phyloP scores from a whole-genome alignment of 1,140 invertebrate genomes.

The Drosophila varians region DNA sequence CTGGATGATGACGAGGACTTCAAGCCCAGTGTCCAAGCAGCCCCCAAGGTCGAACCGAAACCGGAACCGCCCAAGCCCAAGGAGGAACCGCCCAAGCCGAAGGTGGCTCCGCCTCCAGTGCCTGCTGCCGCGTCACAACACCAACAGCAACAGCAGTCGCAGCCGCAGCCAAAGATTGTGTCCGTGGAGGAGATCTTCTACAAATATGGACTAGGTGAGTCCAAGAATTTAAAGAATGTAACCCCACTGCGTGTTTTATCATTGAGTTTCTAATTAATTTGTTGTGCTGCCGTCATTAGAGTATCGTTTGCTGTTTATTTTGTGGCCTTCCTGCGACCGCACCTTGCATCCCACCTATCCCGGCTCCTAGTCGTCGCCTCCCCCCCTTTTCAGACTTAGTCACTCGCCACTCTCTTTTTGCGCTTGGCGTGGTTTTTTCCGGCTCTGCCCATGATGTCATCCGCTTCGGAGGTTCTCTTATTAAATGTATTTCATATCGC shows the following conservation, averaged over 20 bases:
- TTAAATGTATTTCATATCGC: slow-evolving; percentile 32
- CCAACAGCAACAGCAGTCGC: not conserved
- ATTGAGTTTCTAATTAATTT: slow-evolving; percentile 54
- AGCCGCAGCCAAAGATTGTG: slow-evolving; percentile 74
- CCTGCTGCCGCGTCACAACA: slow-evolving; percentile 21
- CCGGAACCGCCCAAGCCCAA: slow-evolving; percentile 40
- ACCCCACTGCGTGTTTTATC: slow-evolving; percentile 14
- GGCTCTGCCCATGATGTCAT: slow-evolving; percentile 60
- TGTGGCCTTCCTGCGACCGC: slow-evolving; percentile 35
- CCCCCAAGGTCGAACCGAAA: slow-evolving; percentile 31
- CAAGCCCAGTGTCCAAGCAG: slow-evolving; percentile 27
- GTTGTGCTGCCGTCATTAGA: slow-evolving; percentile 29
- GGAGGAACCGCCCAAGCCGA: slow-evolving; percentile 40
- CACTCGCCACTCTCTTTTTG: slow-evolving; percentile 36
- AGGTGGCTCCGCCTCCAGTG: slow-evolving; percentile 18
- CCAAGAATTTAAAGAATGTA: not conserved
- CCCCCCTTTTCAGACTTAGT: slow-evolving; percentile 22
- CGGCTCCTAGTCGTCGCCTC: slow-evolving; percentile 6
- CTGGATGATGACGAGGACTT: slow-evolving; percentile 71
- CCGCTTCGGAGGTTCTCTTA: slow-evolving; percentile 27
- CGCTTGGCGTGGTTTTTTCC: slow-evolving; percentile 28
- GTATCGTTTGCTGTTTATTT: slow-evolving; percentile 20
- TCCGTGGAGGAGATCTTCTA: slow-evolving; percentile 82
- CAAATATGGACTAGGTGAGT: slow-evolving; percentile 81
- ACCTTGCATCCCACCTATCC: slow-evolving; percentile 41